Percentiles rank a stretch among this genome's conserved stretches.
These are phyloP conservation scores for Odontomachus brunneus DNA, from an alignment of 1,140 invertebrate genomes.

Conservation along the genomic window DNA sequence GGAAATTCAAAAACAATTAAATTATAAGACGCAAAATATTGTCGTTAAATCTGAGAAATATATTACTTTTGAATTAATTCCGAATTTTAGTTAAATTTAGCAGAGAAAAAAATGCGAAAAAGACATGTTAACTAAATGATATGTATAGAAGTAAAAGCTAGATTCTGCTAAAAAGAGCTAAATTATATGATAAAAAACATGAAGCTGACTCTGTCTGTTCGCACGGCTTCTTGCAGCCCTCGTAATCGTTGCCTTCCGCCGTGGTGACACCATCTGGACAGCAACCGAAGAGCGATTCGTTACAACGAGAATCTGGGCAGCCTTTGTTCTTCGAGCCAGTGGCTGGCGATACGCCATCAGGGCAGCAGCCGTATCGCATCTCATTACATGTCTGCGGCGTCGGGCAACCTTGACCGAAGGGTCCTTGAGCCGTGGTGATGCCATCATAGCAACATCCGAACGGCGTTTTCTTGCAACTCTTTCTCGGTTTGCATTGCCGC, in stretches of 20 bases:
- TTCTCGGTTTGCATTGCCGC: slow-evolving; percentile 88
- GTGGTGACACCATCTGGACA: slow-evolving; percentile 93
- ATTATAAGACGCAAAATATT: too few relatives aligned
- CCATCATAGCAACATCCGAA: slow-evolving; percentile 97
- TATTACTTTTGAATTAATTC: too few relatives aligned
- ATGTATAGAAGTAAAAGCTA: too few relatives aligned
- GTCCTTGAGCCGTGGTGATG: slow-evolving; percentile 92
- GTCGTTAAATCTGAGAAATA: neutral
- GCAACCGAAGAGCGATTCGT: slow-evolving; percentile 93
- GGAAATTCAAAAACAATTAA: slow-evolving; percentile 12
- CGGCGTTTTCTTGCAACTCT: slow-evolving; percentile 89
- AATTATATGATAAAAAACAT: neutral
- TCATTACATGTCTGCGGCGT: slow-evolving; percentile 91
- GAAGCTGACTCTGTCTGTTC: slow-evolving; percentile 87
- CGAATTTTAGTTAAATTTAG: too few relatives aligned
- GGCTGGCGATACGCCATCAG: slow-evolving; percentile 94
- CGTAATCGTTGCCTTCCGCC: slow-evolving; percentile 92
- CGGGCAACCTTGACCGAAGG: slow-evolving; percentile 93
- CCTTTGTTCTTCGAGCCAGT: slow-evolving; percentile 90
- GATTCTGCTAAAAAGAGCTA: neutral
- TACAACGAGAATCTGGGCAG: slow-evolving; percentile 91
- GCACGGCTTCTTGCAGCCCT: slow-evolving; percentile 92
- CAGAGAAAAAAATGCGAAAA: too few relatives aligned
- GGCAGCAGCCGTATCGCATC: slow-evolving; percentile 94
- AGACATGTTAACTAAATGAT: too few relatives aligned